Evolutionary conservation across 1,140 invertebrate genomes (phyloP).

Genomic region (Aphis gossypii): DNA sequence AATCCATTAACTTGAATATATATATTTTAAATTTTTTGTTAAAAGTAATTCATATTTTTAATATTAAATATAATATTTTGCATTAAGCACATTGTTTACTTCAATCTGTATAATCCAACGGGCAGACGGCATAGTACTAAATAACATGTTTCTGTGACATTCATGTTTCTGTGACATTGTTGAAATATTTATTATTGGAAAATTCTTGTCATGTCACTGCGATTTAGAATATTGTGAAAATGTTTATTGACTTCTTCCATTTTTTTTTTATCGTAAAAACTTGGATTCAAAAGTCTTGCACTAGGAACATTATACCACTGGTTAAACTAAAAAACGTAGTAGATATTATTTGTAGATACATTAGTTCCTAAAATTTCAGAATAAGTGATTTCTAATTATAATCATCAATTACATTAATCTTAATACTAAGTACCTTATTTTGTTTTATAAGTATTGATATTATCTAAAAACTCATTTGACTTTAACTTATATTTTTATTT

Average conservation of each 20-base stretch:
- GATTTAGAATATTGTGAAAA: neutral
- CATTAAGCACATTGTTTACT: neutral
- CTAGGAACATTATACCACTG: neutral
- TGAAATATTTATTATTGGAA: constrained; percentile 13
- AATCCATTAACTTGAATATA: neutral
- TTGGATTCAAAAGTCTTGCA: neutral
- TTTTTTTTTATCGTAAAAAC: neutral
- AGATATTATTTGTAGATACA: constrained; percentile 3
- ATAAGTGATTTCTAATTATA: neutral
- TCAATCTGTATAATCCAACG: neutral
- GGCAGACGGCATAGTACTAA: neutral
- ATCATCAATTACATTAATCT: neutral
- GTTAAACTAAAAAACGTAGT: constrained; percentile 18
- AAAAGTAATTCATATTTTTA: neutral
- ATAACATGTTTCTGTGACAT: neutral
- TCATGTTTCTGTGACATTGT: neutral
- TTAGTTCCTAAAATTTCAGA: neutral
- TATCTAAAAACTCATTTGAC: neutral
- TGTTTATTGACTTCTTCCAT: neutral
- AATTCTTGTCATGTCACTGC: neutral
- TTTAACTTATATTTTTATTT: neutral
- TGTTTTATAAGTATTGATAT: neutral
- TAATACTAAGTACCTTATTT: neutral
- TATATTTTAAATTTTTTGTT: neutral
- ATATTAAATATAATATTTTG: neutral